Evolutionary conservation across 2,888 invertebrate genomes (phyloP), one percentile per base, ranked within the genome.

Genomic region (Phrixothrix hirtus): DNA sequence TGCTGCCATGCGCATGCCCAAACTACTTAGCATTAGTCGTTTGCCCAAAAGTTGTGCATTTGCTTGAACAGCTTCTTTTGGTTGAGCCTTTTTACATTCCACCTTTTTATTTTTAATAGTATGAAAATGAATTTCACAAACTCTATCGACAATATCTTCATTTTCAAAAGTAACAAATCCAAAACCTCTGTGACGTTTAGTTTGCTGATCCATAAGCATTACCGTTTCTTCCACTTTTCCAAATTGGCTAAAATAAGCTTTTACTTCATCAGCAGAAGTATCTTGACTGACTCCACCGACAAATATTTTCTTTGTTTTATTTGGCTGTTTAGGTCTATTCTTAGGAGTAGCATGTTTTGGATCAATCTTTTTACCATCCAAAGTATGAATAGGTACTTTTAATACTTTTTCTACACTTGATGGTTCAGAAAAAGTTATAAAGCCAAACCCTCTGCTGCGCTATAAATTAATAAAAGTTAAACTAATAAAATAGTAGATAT

Each of bases 121-220:
- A 76, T 93, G 93, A 75, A 92, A 93, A 76, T 93, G 93, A 37
- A 93, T 92, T 70, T 93, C 92, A 78, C 92, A 92, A n/a, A 93
- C 92, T 59, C 91, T 84, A 73, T 93, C 93, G 11, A 93, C 93
- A 1, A 92, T 90, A 73, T 93, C 92, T 74, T 93, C 92, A 66
- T 88, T 89, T 73, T 92, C 92, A 77, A 93, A 93, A 29, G 92
- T 93, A 53, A 93, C 92, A 77, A 93, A 93, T 26, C 92, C 93
- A 74, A 93, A 93, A 57, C 93, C 93, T 44, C 93, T 83, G 74
- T 93, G 92, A 48, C 93, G 85, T 71, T 92, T 92, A 17, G 93
- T 93, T 77, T 93, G 92, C 77, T 93, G 92, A 74, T 93, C 92
- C 92, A 93, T 93, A 63, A 93, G 81, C 92, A 93, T 92, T 11